Percentiles rank a stretch among this genome's conserved stretches.
Conservation (phyloP, 2,113 vertebrate genomes). For the Acrocephalus arundinaceus region DNA sequence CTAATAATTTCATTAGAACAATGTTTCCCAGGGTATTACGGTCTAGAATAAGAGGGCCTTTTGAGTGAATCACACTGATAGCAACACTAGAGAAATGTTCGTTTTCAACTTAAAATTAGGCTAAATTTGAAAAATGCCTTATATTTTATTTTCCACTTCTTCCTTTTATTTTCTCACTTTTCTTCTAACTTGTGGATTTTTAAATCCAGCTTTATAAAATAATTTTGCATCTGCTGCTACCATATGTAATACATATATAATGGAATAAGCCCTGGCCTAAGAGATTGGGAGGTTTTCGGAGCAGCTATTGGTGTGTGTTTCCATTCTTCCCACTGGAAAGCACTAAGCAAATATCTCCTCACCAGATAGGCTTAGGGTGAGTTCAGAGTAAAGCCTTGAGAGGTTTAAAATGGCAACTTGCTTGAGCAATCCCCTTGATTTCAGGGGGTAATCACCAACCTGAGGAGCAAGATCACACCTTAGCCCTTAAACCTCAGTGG, state of each 20-base stretch:
- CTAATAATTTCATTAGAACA: background rate
- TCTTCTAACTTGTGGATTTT: background rate
- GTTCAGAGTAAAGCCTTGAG: background rate
- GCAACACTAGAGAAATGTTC: rapidly evolving
- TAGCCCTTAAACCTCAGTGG: background rate
- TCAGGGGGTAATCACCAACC: background rate
- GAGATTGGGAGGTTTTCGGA: background rate
- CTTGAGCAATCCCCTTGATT: background rate
- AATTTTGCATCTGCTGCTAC: background rate
- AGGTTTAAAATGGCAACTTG: background rate
- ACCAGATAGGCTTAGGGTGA: background rate
- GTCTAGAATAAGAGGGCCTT: background rate
- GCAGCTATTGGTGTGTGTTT: background rate
- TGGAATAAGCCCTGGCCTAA: background rate
- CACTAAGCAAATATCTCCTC: background rate
- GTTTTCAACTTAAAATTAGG: background rate
- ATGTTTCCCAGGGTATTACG: background rate
- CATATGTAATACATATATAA: background rate
- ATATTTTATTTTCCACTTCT: background rate
- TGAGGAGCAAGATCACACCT: background rate
- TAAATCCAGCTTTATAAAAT: background rate
- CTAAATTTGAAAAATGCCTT: background rate
- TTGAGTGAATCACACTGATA: background rate
- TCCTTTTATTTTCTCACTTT: background rate
- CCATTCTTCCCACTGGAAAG: background rate